Evolutionary conservation across 2,888 invertebrate genomes (phyloP), one percentile per base, ranked within the genome.

Genomic region (Drosophila subquinaria): DNA sequence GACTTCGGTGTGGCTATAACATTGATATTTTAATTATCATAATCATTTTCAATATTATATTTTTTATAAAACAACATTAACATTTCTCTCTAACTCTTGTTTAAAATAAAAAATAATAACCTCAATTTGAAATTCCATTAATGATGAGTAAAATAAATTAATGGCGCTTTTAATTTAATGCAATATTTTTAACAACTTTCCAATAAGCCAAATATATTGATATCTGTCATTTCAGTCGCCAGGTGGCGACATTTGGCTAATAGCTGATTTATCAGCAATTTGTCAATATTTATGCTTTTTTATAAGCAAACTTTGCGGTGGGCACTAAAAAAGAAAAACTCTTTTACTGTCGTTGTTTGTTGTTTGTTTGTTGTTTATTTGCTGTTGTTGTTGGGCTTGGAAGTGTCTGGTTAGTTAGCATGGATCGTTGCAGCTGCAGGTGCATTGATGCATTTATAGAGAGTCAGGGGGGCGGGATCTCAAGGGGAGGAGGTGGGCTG

Each of bases 371-470:
- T 38, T 47, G 27, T 56, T 70, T 52, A 42, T 11, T 48, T 64
- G 42, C 0, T 38, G 20, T 27, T 47, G 47, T 23, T 55, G 33
- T 47, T 45, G 33, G 11, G 15, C 38, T 45, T 43, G 48, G 15
- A 36, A 45, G 61, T 50, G 61, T 69, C 62, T 67, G 53, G 60
- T 45, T 69, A 69, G 65, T 40, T 64, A 51, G 50, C 65, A 69
- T 56, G 65, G 65, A 60, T 60, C 65, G 74, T 53, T 65, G 62
- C 48, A 72, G 66, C 43, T 73, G 73, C 77, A 76, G 77, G 60
- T 73, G 69, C 73, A 76, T 35, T 47, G 55, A 69, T 35, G 50
- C 73, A 62, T 61, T 59, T 43, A 30, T 53, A 11, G 9, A 33
- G n/a, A 5, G 27, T 5, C 27, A 27, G 11, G 40, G 20, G 15